Conservation (phyloP, 2,797 vertebrate genomes). For the Mionectes olivaceus region DNA sequence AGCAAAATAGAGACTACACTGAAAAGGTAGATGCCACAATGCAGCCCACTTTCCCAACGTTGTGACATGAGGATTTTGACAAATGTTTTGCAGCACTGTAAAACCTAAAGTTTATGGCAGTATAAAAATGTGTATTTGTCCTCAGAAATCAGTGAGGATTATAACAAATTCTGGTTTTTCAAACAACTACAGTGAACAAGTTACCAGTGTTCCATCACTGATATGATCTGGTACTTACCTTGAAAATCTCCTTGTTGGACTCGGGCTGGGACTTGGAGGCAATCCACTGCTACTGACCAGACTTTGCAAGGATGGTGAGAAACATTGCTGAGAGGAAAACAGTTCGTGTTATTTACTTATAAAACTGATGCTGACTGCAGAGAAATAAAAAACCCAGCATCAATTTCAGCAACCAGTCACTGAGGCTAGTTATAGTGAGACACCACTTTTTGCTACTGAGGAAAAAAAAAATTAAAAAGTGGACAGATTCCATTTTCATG, state of each 20-base stretch:
- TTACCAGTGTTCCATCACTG: neutral
- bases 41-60: neutral
- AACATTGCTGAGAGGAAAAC: slow-evolving; percentile 85
- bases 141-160: neutral
- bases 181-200: neutral
- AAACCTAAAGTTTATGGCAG: neutral
- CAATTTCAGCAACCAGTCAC: neutral
- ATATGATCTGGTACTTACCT: slow-evolving; percentile 70
- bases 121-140: neutral
- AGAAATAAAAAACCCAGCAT: neutral
- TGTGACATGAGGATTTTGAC: neutral
- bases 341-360: neutral
- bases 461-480: neutral
- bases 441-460: neutral
- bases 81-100: neutral
- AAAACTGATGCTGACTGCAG: neutral
- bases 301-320: slow-evolving; percentile 91
- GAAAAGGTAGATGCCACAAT: neutral
- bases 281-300: slow-evolving; percentile 89
- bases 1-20: neutral
- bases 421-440: neutral
- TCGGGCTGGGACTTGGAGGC: slow-evolving; percentile 87
- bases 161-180: neutral
- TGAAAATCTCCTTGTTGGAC: slow-evolving; percentile 86
- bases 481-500: neutral